Evolutionary conservation across 2,113 vertebrate species (phyloP), one percentile per base, ranked within the genome.

Genomic region (Phylloscopus whistleri): DNA sequence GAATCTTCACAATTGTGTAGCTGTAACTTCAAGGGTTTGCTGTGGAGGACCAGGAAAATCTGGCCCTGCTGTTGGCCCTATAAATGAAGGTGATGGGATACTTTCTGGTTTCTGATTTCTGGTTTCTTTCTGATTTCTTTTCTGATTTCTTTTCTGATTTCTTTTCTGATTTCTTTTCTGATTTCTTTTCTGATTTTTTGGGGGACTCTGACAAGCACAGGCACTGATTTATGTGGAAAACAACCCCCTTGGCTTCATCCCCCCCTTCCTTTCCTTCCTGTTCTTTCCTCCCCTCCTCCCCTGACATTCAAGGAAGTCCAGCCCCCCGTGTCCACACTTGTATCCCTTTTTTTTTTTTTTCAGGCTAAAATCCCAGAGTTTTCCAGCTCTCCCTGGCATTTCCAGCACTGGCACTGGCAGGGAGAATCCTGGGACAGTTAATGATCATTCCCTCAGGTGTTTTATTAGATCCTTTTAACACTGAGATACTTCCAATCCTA

Each of bases 1-100:
- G 4, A 66, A 78, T 13, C 4, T 58, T 10, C n/a, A 23, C 13
- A 11, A 1, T 1, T 5, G 17, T 1, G 1, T 2, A 13, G 78
- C 26, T 84, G 28, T 35, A 24, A 1, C 19, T 39, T 9, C 5
- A 15, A 46, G 11, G 30, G 28, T 37, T 62, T 63, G 5, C 20
- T 24, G 4, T 16, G 49, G 49, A 60, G 52, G 21, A 37, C 0
- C 30, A 73, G 24, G 8, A 44, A 58, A 87, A 0, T 27, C 4
- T 27, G 16, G 7, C 33, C 37, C 33, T 74, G 33, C 31, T 70
- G 49, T 9, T 23, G 26, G 60, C 9, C 60, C 16, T 33, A 0
- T 5, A 37, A 17, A 18, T 12, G 48, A 27, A 62, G 28, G 17
- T 37, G 35, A 15, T 53, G 23, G 16, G 21, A 31, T 81, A 60